phyloP scores from a whole-genome alignment of 2,888 invertebrate genomes.

The Herminia tarsipennalis region DNA sequence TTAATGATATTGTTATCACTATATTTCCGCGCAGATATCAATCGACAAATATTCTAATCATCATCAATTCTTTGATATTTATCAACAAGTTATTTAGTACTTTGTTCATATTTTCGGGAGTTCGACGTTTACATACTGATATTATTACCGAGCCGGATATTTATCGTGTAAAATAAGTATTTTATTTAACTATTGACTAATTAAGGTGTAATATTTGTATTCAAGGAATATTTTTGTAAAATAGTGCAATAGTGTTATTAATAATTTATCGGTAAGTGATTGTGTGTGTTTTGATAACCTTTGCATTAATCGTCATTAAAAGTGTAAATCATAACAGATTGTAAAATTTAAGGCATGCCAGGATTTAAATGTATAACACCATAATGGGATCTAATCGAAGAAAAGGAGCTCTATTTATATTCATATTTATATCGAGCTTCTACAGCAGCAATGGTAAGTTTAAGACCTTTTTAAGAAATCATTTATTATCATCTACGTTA shows the following conservation, averaged over 20 bases:
- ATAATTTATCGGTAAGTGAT: conserved; percentile 1
- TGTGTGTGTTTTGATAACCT: not conserved
- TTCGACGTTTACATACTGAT: conserved; percentile 52
- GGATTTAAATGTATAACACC: conserved; percentile 10
- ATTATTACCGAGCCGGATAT: no score
- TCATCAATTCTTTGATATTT: conserved; percentile 48
- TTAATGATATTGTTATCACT: conserved; percentile 52
- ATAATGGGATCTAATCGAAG: conserved; percentile 29
- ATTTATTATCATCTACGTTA: no score
- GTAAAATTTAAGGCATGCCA: conserved; percentile 43
- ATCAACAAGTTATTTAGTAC: conserved; percentile 54
- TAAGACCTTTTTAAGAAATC: no score
- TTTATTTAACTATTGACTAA: no score
- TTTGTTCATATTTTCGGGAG: conserved; percentile 48
- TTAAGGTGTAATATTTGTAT: no score
- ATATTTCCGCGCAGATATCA: conserved; percentile 71
- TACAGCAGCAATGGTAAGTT: conserved; percentile 49
- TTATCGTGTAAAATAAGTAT: conserved; percentile 3
- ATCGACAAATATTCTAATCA: conserved; percentile 66
- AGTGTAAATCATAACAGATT: not conserved
- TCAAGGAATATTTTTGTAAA: no score
- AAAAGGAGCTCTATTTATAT: conserved; percentile 20
- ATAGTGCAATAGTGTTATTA: not conserved
- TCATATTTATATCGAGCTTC: conserved; percentile 34
- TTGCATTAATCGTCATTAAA: not conserved